Conservation (phyloP, 2,888 invertebrate genomes). For the Eumacrocentrus americanus region DNA sequence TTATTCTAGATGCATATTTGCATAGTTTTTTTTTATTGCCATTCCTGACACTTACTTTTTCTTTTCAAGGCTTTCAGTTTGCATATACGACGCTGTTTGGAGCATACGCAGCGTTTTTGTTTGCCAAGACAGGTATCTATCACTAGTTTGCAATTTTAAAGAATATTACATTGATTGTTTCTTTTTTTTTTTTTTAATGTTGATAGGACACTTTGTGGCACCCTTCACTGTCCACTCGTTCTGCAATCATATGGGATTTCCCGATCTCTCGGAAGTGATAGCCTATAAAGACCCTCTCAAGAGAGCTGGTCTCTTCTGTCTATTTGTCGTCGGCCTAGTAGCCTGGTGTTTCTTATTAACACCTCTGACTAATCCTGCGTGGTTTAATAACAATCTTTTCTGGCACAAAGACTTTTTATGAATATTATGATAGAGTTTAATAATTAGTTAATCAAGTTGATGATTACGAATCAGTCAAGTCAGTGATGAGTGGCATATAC, state of each 20-base stretch:
- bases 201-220: constrained; percentile 82
- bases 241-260: constrained; percentile 97
- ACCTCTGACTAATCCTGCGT: constrained; percentile 76
- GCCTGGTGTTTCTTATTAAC: constrained; percentile 79
- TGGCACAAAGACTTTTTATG: constrained; percentile 59
- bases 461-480: background rate
- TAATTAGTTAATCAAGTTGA: constrained; percentile 3
- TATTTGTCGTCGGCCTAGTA: constrained; percentile 78
- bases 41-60: constrained; percentile 30
- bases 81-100: constrained; percentile 92
- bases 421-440: constrained; percentile 7
- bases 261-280: constrained; percentile 78
- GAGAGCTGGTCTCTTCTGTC: constrained; percentile 68
- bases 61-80: constrained; percentile 80
- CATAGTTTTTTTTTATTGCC: constrained; percentile 9
- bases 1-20: constrained; percentile 7
- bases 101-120: constrained; percentile 91
- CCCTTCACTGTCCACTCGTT: constrained; percentile 90
- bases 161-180: constrained; percentile 11
- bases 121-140: constrained; percentile 83
- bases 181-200: constrained; percentile 19
- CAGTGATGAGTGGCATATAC: background rate
- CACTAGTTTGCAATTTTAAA: constrained; percentile 3
- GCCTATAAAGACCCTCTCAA: constrained; percentile 66
- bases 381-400: constrained; percentile 69